phyloP scores from a whole-genome alignment of 2,797 vertebrate species.

The Tarsius wallacei region DNA sequence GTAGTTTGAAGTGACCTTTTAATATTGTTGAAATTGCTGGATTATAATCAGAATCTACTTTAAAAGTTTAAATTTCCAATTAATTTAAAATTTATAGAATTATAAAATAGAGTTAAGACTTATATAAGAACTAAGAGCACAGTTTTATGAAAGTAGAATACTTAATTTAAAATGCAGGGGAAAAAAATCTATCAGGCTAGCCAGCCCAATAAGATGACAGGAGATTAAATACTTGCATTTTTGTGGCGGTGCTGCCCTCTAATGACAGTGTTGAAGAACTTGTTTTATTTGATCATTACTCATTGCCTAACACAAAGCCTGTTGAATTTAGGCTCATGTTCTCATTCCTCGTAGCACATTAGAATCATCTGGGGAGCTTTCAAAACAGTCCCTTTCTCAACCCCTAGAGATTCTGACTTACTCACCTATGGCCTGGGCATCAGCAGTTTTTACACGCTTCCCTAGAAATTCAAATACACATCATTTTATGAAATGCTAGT shows the following conservation, averaged over 20 bases:
- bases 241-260: conserved; percentile 80
- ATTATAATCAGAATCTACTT: not conserved
- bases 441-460: not conserved
- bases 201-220: not conserved
- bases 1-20: not conserved
- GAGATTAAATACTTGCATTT: conserved; percentile 15
- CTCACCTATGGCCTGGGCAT: not conserved
- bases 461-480: not conserved
- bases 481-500: conserved; percentile 1
- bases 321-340: not conserved
- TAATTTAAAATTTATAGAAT: conserved; percentile 41
- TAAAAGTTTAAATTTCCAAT: not conserved
- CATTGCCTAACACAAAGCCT: not conserved
- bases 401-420: not conserved
- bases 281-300: not conserved
- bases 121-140: not conserved
- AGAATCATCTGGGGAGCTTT: conserved; percentile 6
- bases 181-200: not conserved
- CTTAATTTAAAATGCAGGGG: conserved; percentile 38
- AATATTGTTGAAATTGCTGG: not conserved
- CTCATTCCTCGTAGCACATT: not conserved
- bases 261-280: conserved; percentile 40
- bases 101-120: conserved; percentile 31
- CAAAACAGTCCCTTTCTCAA: not conserved
- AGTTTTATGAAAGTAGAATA: conserved; percentile 52